phyloP scores from a whole-genome alignment of 2,113 vertebrate species.

The Amblyornis subalaris region DNA sequence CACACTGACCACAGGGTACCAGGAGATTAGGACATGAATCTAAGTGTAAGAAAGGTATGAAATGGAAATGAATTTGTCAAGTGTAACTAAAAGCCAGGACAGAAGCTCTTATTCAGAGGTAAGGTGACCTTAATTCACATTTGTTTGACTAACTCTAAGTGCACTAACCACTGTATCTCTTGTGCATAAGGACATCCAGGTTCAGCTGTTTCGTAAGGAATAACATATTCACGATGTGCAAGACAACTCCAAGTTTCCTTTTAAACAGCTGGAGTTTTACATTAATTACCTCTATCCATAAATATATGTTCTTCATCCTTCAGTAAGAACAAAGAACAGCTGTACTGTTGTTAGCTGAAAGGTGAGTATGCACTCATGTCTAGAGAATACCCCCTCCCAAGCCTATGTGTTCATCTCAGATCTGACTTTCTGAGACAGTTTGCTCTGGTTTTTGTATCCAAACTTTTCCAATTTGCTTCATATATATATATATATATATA shows the following conservation, averaged over 20 bases:
- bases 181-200: not conserved
- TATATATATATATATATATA: too few species aligned
- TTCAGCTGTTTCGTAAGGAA: not conserved
- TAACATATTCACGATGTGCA: not conserved
- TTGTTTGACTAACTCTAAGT: not conserved
- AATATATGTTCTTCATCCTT: not conserved
- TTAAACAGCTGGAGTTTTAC: not conserved
- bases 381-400: not conserved
- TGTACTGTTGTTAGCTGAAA: not conserved
- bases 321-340: constrained; percentile 4
- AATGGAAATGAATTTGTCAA: not conserved
- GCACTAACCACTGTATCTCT: not conserved
- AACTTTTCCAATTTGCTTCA: not conserved
- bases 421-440: not conserved
- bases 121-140: constrained; percentile 8
- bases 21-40: not conserved
- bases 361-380: not conserved
- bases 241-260: not conserved
- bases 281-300: not conserved
- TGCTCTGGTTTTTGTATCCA: not conserved
- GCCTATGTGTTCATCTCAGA: not conserved
- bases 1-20: not conserved
- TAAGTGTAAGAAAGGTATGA: not conserved
- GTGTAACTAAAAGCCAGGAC: not conserved
- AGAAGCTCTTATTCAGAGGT: not conserved